These are phyloP conservation scores for Phasia obesa DNA, from an alignment of 2,888 invertebrate species.

Conservation along the genomic window DNA sequence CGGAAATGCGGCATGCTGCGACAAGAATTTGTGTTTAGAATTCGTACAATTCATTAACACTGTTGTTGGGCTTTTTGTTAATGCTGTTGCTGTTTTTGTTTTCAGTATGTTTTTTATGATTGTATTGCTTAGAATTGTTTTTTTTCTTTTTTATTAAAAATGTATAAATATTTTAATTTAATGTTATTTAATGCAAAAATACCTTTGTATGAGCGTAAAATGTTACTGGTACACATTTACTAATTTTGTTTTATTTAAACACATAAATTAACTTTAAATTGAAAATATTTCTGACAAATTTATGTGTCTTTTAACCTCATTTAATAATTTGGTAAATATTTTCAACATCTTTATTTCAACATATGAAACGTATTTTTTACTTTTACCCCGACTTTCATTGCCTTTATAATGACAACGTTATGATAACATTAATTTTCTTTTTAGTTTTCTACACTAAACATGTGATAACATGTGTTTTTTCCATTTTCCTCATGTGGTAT, in stretches of 20 bases:
- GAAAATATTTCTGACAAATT: background rate
- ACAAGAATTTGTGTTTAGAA: slow-evolving; percentile 65
- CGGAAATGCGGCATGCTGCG: slow-evolving; percentile 70
- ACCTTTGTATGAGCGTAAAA: background rate
- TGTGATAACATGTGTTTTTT: slow-evolving; percentile 53
- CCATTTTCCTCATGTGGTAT: background rate
- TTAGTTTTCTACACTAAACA: slow-evolving; percentile 28
- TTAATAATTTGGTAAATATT: background rate
- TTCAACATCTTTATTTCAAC: background rate
- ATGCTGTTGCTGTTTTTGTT: background rate
- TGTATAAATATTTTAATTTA: slow-evolving; percentile 37
- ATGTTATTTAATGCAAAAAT: background rate
- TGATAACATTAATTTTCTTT: slow-evolving; percentile 52
- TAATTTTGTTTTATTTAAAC: background rate
- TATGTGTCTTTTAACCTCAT: background rate
- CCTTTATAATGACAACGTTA: slow-evolving; percentile 33
- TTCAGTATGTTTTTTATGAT: too few species aligned
- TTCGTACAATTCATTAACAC: slow-evolving; percentile 63
- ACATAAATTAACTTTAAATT: background rate
- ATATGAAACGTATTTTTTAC: background rate
- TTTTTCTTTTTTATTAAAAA: slow-evolving; percentile 32
- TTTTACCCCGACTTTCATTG: background rate
- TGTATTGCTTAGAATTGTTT: background rate
- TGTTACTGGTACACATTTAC: background rate
- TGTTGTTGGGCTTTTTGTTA: slow-evolving; percentile 25